Conservation (phyloP, 2,113 vertebrate genomes). For the Psammodynastes pulverulentus region DNA sequence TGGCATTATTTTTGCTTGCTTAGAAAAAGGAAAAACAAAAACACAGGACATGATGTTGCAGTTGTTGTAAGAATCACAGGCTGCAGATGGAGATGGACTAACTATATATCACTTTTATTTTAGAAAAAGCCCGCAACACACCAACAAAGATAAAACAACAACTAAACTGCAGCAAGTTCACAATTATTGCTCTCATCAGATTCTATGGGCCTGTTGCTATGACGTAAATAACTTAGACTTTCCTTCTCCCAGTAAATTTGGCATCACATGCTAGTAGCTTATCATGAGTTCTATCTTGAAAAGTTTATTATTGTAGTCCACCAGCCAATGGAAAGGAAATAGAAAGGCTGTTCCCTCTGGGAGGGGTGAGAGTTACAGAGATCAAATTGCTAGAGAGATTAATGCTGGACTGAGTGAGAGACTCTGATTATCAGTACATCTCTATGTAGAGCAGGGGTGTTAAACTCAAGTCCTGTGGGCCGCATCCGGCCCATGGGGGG, state of each 20-base stretch:
- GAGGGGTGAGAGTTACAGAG: background rate
- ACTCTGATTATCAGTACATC: background rate
- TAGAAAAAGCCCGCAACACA: background rate
- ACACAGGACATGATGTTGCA: background rate
- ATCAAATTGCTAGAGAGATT: background rate
- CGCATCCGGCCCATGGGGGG: too few species aligned
- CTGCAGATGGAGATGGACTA: background rate
- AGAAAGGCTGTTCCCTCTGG: background rate
- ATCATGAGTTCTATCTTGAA: background rate
- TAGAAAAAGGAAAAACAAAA: background rate
- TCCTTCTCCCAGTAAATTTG: background rate
- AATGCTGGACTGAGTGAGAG: background rate
- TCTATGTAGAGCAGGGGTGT: background rate
- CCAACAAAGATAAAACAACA: background rate
- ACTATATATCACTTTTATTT: background rate
- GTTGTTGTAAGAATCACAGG: background rate
- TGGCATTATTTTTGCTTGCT: background rate
- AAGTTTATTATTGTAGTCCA: background rate
- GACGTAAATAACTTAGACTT: background rate
- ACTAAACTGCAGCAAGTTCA: background rate
- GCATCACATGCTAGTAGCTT: background rate
- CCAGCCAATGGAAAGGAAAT: background rate
- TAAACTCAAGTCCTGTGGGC: too few species aligned
- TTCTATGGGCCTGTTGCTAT: background rate
- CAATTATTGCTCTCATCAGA: background rate